phyloP scores from a whole-genome alignment of 2,797 vertebrate genomes.

The Myripristis jacobus region DNA sequence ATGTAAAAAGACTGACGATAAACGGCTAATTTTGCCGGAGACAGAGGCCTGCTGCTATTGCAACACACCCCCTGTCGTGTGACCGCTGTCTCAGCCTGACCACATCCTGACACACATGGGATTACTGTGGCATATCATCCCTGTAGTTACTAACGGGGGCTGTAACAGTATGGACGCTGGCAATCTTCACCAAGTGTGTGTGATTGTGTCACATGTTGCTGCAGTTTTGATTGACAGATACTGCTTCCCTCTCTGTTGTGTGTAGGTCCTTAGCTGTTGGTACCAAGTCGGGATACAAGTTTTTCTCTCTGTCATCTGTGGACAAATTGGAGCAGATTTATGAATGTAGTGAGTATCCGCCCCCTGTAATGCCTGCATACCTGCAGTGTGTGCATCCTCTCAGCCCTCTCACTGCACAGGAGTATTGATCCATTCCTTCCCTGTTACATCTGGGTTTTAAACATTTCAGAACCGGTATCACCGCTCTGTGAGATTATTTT shows the following conservation, averaged over 20 bases:
- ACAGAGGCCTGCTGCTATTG: conserved; percentile 38
- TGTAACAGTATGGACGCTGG: background rate
- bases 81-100: conserved; percentile 27
- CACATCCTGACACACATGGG: background rate
- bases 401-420: background rate
- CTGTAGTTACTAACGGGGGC: background rate
- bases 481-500: background rate
- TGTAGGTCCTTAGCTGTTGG: conserved; percentile 96
- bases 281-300: conserved; percentile 98
- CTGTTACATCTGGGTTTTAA: background rate
- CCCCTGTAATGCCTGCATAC: background rate
- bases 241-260: conserved; percentile 14
- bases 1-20: background rate
- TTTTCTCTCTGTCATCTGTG: conserved; percentile 98
- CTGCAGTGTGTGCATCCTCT: background rate
- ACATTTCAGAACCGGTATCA: background rate
- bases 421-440: background rate
- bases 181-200: background rate
- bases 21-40: background rate
- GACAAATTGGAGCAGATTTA: conserved; percentile 99
- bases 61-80: conserved; percentile 45
- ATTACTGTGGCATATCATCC: background rate
- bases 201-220: background rate
- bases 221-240: conserved; percentile 3
- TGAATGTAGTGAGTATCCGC: conserved; percentile 96